Evolutionary conservation across 2,888 invertebrate genomes (phyloP).

Genomic region (Cheilosia grossa): DNA sequence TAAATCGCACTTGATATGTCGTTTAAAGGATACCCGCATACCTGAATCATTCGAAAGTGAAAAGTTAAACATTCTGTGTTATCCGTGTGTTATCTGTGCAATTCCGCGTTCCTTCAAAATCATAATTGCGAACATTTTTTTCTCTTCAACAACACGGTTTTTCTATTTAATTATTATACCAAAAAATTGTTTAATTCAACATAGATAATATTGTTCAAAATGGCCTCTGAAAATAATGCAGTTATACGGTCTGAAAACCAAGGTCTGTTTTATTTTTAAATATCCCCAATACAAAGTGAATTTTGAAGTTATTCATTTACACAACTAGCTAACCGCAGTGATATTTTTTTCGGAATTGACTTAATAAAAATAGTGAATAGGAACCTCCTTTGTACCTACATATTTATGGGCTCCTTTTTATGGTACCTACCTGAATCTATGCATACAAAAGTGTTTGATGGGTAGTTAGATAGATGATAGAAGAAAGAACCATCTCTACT

Average conservation of each 20-base stretch:
- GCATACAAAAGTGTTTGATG: too few relatives aligned
- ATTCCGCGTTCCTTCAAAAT: conserved; percentile 51
- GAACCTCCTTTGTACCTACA: too few relatives aligned
- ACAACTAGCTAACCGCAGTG: background rate
- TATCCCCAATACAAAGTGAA: background rate
- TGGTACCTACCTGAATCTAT: too few relatives aligned
- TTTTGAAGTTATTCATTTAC: background rate
- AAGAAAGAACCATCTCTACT: too few relatives aligned
- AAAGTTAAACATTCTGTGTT: conserved; percentile 76
- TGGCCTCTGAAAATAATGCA: conserved; percentile 75
- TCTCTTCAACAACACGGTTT: background rate
- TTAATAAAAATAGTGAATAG: too few relatives aligned
- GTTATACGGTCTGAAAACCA: conserved; percentile 58
- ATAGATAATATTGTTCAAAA: conserved; percentile 35
- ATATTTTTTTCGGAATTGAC: too few relatives aligned
- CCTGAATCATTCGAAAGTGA: conserved; percentile 76
- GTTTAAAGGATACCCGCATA: conserved; percentile 75
- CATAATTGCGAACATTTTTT: conserved; percentile 16
- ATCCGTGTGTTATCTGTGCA: conserved; percentile 57
- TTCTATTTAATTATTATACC: background rate
- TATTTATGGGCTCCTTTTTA: too few relatives aligned
- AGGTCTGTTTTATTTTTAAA: conserved; percentile 54
- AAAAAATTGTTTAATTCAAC: background rate
- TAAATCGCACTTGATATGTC: conserved; percentile 74
- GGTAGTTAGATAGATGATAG: too few relatives aligned